A percentile compares a stretch with the other conserved stretches of the same genome.
Conservation (phyloP, 2,797 vertebrate genomes). For the Zenarchopterus dispar region DNA sequence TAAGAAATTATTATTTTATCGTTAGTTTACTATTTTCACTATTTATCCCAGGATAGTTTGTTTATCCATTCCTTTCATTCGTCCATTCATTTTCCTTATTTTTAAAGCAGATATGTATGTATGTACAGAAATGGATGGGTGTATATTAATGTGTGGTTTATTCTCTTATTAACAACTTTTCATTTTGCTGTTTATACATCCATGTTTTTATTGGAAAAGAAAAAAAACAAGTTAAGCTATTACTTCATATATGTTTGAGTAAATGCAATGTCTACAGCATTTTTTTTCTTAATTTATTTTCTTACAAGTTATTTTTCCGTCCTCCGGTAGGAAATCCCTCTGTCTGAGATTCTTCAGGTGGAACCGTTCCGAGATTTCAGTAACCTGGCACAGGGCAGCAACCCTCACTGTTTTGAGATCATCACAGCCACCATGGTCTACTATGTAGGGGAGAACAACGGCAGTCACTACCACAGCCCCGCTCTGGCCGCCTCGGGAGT, state of each 20-base stretch:
- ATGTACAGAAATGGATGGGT: background rate
- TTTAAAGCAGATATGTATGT: background rate
- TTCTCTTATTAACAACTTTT: too few relatives aligned
- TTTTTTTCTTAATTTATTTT: background rate
- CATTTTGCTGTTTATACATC: too few relatives aligned
- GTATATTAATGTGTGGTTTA: too few relatives aligned
- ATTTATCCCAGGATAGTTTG: background rate
- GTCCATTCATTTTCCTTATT: background rate
- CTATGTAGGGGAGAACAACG: constrained; percentile 96
- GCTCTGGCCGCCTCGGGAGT: constrained; percentile 91
- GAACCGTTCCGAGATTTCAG: constrained; percentile 89
- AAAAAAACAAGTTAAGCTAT: background rate
- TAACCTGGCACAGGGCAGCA: constrained; percentile 91
- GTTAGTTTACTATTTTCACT: too few relatives aligned
- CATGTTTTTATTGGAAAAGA: too few relatives aligned
- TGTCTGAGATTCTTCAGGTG: constrained; percentile 97
- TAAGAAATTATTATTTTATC: too few relatives aligned
- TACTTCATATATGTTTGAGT: background rate
- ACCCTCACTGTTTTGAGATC: constrained; percentile 97
- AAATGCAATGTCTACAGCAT: background rate
- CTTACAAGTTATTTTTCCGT: background rate
- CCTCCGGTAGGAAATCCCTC: constrained; percentile 91
- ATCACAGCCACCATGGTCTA: constrained; percentile 97
- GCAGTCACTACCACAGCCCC: constrained; percentile 88
- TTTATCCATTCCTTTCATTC: background rate